Evolutionary conservation across 2,113 vertebrate species (phyloP).

Genomic region (Daboia siamensis): DNA sequence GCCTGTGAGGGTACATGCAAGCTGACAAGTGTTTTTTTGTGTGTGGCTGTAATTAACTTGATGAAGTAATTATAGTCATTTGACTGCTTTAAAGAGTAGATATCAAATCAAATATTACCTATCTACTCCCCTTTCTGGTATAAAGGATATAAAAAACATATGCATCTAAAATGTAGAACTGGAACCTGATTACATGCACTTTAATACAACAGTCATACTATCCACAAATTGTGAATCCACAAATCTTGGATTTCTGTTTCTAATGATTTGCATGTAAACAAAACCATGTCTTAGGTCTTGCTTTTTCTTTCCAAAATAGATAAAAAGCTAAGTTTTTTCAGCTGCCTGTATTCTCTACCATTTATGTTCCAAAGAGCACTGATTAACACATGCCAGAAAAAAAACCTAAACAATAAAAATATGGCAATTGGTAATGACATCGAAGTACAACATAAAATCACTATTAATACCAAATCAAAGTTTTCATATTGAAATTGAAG

Average conservation of each 20-base stretch:
- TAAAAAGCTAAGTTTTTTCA: not conserved
- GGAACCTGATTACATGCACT: not conserved
- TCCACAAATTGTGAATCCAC: not conserved
- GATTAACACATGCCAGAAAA: not conserved
- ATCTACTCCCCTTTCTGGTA: constrained; percentile 3
- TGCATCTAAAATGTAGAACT: not conserved
- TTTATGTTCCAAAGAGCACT: not conserved
- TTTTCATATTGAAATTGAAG: not conserved
- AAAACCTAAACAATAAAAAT: not conserved
- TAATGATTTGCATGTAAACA: not conserved
- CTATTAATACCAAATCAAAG: not conserved
- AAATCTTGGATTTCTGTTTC: not conserved
- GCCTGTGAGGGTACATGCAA: not conserved
- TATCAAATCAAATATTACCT: not conserved
- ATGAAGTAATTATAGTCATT: constrained; percentile 24
- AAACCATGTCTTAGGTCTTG: not conserved
- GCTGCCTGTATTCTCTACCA: not conserved
- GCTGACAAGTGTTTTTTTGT: not conserved
- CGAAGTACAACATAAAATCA: not conserved
- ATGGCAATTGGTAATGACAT: not conserved
- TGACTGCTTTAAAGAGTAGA: not conserved
- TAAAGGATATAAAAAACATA: not conserved
- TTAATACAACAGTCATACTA: not conserved
- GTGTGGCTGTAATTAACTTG: constrained; percentile 21
- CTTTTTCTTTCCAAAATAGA: not conserved